phyloP scores from a whole-genome alignment of 2,113 vertebrate genomes.

The Leucosticte australis region DNA sequence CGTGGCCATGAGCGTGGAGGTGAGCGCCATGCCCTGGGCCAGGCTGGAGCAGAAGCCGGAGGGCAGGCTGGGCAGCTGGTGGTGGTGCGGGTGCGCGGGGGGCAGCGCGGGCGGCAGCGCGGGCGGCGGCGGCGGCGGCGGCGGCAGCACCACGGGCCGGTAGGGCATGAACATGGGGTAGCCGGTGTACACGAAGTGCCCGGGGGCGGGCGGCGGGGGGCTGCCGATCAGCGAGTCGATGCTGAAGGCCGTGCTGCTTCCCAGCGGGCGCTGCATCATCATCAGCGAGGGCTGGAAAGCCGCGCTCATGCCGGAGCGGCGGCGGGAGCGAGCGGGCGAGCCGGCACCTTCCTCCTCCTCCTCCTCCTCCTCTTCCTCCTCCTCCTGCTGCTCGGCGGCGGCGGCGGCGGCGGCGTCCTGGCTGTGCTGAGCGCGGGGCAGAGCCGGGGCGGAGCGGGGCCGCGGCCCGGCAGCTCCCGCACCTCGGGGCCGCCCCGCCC shows the following conservation, averaged over 20 bases:
- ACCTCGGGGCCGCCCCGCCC: too few species aligned
- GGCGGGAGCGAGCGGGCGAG: not conserved
- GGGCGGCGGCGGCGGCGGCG: constrained; percentile 85
- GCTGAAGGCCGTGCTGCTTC: not conserved
- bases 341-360: not conserved
- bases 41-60: constrained; percentile 90
- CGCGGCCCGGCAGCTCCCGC: not conserved
- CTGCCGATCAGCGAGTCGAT: not conserved
- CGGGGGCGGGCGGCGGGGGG: not conserved
- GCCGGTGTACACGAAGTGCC: constrained; percentile 70
- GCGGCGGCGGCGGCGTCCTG: not conserved
- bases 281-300: not conserved
- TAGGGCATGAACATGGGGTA: constrained; percentile 98
- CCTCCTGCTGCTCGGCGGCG: not conserved
- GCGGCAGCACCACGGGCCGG: constrained; percentile 90
- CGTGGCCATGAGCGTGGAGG: constrained; percentile 93
- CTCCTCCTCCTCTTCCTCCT: not conserved
- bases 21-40: constrained; percentile 93
- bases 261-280: not conserved
- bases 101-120: constrained; percentile 79
- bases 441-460: not conserved
- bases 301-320: not conserved
- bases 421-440: not conserved
- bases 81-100: constrained; percentile 82
- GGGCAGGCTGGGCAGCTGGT: constrained; percentile 86